These are phyloP conservation scores for Rhea americana DNA, from an alignment of 2,113 vertebrate genomes.

Conservation along the genomic window DNA sequence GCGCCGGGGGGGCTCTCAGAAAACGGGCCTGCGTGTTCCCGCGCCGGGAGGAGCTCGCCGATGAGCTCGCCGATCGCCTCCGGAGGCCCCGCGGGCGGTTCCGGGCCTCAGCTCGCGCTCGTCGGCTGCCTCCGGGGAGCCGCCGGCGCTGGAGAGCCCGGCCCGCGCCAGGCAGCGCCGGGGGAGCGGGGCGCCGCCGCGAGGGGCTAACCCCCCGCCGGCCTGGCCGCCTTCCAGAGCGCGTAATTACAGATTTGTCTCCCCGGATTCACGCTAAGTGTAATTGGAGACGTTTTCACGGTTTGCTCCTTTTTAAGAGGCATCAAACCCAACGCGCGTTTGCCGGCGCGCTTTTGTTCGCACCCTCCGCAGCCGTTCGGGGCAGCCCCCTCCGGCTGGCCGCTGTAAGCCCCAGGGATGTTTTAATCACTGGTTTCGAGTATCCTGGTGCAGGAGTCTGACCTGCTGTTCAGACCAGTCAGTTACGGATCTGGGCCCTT, in stretches of 20 bases:
- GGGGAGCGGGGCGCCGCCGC: no score
- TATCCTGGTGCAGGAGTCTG: neutral
- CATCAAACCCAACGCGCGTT: accelerated
- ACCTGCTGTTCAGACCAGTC: accelerated
- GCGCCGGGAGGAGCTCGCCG: no score
- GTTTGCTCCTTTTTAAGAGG: neutral
- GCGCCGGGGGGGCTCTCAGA: no score
- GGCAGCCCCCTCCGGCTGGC: neutral
- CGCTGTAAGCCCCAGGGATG: accelerated
- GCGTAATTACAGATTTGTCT: neutral
- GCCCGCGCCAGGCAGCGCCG: no score
- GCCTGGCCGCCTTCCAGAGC: neutral
- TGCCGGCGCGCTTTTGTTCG: accelerated
- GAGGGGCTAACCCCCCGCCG: neutral
- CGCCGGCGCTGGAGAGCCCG: neutral
- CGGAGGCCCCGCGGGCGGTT: neutral
- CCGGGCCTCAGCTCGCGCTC: neutral
- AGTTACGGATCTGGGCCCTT: neutral
- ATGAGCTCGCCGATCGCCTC: neutral
- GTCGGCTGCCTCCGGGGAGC: neutral
- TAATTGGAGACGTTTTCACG: neutral
- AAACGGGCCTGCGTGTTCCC: no score
- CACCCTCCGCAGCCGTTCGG: accelerated
- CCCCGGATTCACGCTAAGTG: accelerated
- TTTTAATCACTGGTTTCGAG: neutral